phyloP scores from a whole-genome alignment of 1,140 invertebrate species.

The Meteorus sp. region DNA sequence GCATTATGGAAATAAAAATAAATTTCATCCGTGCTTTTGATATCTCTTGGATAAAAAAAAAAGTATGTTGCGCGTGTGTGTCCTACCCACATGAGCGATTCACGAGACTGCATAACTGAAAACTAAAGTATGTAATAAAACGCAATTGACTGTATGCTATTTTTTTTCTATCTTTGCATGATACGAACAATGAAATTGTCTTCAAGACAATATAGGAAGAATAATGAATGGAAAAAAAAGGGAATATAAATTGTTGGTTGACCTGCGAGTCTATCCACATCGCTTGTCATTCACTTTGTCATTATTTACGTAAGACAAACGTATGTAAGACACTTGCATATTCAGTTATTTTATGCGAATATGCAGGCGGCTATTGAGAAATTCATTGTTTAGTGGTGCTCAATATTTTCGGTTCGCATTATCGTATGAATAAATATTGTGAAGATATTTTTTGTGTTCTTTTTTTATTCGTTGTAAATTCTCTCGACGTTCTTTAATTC shows the following conservation, averaged over 20 bases:
- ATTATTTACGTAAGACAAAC: slow-evolving; percentile 9
- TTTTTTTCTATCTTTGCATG: too few species aligned
- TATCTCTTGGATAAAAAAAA: background rate
- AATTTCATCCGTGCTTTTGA: too few species aligned
- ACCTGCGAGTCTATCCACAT: background rate
- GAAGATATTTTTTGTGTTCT: too few species aligned
- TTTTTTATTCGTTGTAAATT: too few species aligned
- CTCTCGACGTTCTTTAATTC: too few species aligned
- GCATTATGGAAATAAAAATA: too few species aligned
- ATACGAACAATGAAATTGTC: background rate
- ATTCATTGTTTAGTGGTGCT: slow-evolving; percentile 5
- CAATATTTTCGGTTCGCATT: background rate
- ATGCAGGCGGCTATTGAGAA: slow-evolving; percentile 6
- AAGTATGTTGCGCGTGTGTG: background rate
- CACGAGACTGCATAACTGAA: background rate
- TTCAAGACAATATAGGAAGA: background rate
- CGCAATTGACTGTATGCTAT: too few species aligned
- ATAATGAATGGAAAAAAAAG: too few species aligned
- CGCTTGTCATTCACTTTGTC: background rate
- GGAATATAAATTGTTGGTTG: background rate
- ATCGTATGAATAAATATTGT: too few species aligned
- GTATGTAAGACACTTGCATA: too few species aligned
- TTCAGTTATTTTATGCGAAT: background rate
- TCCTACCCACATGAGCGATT: background rate
- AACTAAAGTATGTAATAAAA: background rate